These are phyloP conservation scores for Limonius californicus DNA, from an alignment of 1,140 invertebrate species.

Conservation along the genomic window DNA sequence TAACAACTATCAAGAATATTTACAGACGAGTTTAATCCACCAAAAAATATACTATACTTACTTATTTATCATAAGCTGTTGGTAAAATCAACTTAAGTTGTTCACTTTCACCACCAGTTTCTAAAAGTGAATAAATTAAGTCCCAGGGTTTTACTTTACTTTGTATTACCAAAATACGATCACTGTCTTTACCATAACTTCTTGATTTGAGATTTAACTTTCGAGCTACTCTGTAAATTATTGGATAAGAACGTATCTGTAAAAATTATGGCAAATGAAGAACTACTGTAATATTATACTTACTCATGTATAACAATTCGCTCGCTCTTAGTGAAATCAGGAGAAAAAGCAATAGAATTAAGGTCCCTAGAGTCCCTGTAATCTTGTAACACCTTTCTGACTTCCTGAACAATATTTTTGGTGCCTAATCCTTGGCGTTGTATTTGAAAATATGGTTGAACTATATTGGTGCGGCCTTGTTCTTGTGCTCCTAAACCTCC, in stretches of 20 bases:
- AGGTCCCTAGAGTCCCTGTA: not conserved
- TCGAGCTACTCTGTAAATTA: not conserved
- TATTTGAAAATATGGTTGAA: not conserved
- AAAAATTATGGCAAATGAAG: too few relatives aligned
- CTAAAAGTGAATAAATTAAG: not conserved
- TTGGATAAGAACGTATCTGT: too few relatives aligned
- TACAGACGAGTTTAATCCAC: too few relatives aligned
- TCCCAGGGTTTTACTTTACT: not conserved
- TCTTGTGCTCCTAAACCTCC: not conserved
- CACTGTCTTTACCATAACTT: not conserved
- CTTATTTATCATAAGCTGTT: not conserved
- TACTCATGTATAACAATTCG: not conserved
- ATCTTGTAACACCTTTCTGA: not conserved
- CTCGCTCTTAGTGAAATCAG: not conserved
- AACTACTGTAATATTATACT: not conserved
- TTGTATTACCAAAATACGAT: not conserved
- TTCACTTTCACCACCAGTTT: not conserved
- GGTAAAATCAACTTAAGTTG: not conserved
- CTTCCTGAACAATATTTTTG: not conserved
- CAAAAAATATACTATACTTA: too few relatives aligned
- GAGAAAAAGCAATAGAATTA: not conserved
- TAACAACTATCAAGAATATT: too few relatives aligned
- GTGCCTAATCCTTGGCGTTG: not conserved
- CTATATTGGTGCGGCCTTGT: not conserved
- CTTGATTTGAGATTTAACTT: not conserved